These are phyloP conservation scores for Petrolisthes manimaculis DNA, from an alignment of 2,888 invertebrate species.

Conservation along the genomic window DNA sequence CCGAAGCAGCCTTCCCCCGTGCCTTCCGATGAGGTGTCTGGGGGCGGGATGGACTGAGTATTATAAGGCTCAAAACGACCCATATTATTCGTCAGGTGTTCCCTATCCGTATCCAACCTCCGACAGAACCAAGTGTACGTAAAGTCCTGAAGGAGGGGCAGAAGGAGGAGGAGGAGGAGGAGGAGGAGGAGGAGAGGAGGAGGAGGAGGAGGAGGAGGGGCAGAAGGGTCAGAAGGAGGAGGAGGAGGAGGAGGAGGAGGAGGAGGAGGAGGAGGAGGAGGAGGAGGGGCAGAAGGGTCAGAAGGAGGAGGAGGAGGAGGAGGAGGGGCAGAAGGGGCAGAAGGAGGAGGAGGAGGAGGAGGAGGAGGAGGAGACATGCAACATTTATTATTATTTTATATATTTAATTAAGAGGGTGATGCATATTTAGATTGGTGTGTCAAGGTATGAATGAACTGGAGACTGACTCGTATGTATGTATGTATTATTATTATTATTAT, in stretches of 20 bases:
- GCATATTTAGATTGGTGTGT: no score
- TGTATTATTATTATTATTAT: no score
- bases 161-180: not conserved
- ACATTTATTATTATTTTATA: no score
- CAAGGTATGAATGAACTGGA: no score
- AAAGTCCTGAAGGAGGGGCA: not conserved
- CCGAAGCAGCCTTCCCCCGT: conserved; percentile 40
- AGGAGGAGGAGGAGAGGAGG: not conserved
- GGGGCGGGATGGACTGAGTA: conserved; percentile 22
- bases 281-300: not conserved
- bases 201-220: not conserved
- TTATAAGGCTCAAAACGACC: not conserved
- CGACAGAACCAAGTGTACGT: conserved; percentile 51
- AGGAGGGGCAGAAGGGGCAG: no score
- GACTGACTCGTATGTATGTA: no score
- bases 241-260: not conserved
- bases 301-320: not conserved
- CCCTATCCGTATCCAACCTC: conserved; percentile 9
- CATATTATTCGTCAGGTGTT: conserved; percentile 2
- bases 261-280: no score
- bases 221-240: not conserved
- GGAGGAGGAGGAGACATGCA: no score
- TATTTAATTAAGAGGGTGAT: no score
- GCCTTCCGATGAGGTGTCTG: not conserved
- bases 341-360: no score